Base-by-base conservation (phyloP, 2,797 vertebrate genomes). In the Falco peregrinus region DNA sequence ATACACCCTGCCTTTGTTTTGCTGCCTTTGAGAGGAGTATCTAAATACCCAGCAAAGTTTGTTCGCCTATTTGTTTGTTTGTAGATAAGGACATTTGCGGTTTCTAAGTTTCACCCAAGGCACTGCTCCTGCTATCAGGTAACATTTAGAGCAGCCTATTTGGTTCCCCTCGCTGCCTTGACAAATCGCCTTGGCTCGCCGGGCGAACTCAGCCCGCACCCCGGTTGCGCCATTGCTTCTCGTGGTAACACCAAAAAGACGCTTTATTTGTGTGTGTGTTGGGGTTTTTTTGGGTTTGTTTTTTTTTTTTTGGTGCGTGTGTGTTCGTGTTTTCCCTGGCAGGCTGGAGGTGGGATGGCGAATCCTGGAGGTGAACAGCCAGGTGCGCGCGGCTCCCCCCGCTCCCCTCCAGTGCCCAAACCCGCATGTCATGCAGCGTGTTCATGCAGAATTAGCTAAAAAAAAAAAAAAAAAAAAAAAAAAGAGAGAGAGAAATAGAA, bases 281-380 rank as follows among this genome's bases (percentile, higher is more conserved):
- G 37, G 37, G 37, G 37, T 37, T 37, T n/a, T n/a, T n/a, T n/a
- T n/a, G n/a, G n/a, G n/a, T n/a, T n/a, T n/a, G n/a, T n/a, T n/a
- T n/a, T n/a, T n/a, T 45, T 48, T 17, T 25, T 28, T 5, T 21
- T 68, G 33, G 11, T 5, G 2, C 33, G 11, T 5, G 2, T 29
- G 11, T 6, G 0, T 16, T 37, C 3, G 1, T 35, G 1, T 35
- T 61, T 61, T 31, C 6, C 22, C n/a, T 37, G 33, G 7, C 33
- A 47, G 54, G 53, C 8, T 20, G 7, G 28, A 51, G n/a, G 7
- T 20, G 64, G 39, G 31, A 14, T 33, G 45, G n/a, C 1, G 24
- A 54, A 9, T 16, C 16, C 63, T 11, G 28, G 45, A 28, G 41
- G 13, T 35, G 54, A 76, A 11, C 16, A 63, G 4, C 33, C 33